phyloP scores from a whole-genome alignment of 2,113 vertebrate species.

The Osmerus eperlanus region DNA sequence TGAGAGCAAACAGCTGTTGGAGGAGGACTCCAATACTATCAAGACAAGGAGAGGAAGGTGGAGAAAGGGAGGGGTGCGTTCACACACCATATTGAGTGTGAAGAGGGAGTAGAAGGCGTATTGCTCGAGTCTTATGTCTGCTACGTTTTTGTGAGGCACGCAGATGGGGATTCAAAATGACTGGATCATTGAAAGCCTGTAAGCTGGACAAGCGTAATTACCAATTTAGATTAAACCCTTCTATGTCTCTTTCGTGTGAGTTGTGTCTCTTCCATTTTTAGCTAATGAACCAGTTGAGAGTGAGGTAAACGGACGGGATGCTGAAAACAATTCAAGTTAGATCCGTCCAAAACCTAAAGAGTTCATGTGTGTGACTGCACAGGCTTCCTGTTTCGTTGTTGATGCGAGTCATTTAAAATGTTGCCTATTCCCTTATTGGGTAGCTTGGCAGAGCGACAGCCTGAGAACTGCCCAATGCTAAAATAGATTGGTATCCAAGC shows the following conservation, averaged over 20 bases:
- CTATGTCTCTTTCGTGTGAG: constrained; percentile 36
- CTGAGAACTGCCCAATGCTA: constrained; percentile 37
- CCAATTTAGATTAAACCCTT: constrained; percentile 58
- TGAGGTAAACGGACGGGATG: not conserved
- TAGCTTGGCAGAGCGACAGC: constrained; percentile 43
- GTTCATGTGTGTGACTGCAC: constrained; percentile 30
- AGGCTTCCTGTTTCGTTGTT: constrained; percentile 33
- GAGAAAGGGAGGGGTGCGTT: constrained; percentile 53
- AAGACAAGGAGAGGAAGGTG: constrained; percentile 48
- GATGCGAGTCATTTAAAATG: constrained; percentile 53
- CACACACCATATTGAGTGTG: constrained; percentile 74
- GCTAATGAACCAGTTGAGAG: constrained; percentile 15
- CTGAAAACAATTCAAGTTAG: not conserved
- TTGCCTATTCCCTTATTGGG: constrained; percentile 46
- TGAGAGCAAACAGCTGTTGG: constrained; percentile 62
- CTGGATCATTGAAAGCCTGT: constrained; percentile 57
- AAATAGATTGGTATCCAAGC: constrained; percentile 60
- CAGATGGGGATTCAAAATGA: constrained; percentile 73
- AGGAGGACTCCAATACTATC: constrained; percentile 61
- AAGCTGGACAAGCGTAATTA: constrained; percentile 63
- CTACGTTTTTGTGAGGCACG: constrained; percentile 57
- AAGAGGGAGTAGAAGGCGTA: constrained; percentile 49
- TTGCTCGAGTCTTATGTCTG: constrained; percentile 51
- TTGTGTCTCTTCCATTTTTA: constrained; percentile 20
- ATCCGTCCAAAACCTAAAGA: constrained; percentile 20